Base-by-base conservation (phyloP, 35 echinoderm and acorn worm genomes). In the Anneissia japonica region DNA sequence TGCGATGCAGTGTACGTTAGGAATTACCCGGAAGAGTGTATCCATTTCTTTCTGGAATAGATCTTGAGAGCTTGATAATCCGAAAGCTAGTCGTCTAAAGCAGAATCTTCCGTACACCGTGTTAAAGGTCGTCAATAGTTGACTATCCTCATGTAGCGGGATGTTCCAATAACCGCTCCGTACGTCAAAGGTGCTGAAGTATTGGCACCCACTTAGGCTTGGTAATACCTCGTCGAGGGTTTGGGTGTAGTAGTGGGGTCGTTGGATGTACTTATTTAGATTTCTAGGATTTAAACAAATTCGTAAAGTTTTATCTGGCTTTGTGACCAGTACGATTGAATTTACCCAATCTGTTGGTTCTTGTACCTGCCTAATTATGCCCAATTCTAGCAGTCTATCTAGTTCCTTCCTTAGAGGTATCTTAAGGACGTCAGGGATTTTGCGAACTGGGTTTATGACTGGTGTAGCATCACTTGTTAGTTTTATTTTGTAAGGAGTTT, bases 1-100 rank as follows among this genome's bases (percentile, higher is more conserved):
- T n/a, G n/a, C n/a, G 51, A 64, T 64, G 51, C 51, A 64, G 23
- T 75, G 26, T 75, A 75, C 73, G 23, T 75, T 75, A 23, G 4
- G 3, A 5, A 75, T 75, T 5, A 5, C 9, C 4, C 73, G 5
- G 32, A 28, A 75, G 9, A 75, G 4, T 75, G 4, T 7, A 75
- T n/a, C n/a, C n/a, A n/a, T n/a, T n/a, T n/a, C n/a, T n/a, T n/a
- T n/a, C n/a, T n/a, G n/a, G n/a, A 81, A 87, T 87, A 91, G 51
- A 75, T 91, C 81, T 76, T 91, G 90, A 40, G 84, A 87, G 17
- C 31, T 78, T 0, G 78, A 33, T 29, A 87, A 37, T 4, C 90
- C 90, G 38, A 87, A 91, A 26, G 76, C 80, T 32, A 85, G 14
- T 26, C 91, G 19, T 23, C 35, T 23, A 74, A 87, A 94, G 43